These are phyloP conservation scores for Cryptocephalus primarius DNA, from an alignment of 2,888 invertebrate species.

Conservation along the genomic window DNA sequence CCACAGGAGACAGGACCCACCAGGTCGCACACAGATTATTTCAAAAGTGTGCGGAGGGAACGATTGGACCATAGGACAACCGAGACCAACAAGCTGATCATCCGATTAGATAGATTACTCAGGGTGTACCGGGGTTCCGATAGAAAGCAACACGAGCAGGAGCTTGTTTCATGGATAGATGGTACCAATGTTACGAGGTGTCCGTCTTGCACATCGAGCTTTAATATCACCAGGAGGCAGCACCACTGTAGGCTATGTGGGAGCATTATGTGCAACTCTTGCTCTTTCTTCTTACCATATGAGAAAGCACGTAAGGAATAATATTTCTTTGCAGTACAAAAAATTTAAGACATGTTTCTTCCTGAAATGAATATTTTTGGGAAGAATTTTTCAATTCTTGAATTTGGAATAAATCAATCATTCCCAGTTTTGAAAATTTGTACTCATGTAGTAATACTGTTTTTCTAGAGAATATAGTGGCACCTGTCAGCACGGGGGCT, in stretches of 20 bases:
- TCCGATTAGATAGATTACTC: slow-evolving; percentile 84
- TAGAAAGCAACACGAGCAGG: slow-evolving; percentile 62
- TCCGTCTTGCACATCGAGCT: slow-evolving; percentile 81
- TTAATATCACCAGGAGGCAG: slow-evolving; percentile 77
- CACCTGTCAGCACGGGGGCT: slow-evolving; percentile 25
- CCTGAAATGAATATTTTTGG: too few species aligned
- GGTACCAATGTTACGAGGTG: slow-evolving; percentile 84
- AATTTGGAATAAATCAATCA: too few species aligned
- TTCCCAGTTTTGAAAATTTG: too few species aligned
- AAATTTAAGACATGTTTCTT: too few species aligned
- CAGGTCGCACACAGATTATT: slow-evolving; percentile 61
- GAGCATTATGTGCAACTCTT: slow-evolving; percentile 84
- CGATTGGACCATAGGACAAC: slow-evolving; percentile 81
- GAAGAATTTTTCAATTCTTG: too few species aligned
- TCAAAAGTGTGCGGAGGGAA: slow-evolving; percentile 53
- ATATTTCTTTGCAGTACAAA: too few species aligned
- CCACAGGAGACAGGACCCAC: slow-evolving; percentile 55
- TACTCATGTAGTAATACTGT: too few species aligned
- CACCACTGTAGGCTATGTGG: slow-evolving; percentile 97
- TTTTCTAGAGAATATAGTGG: slow-evolving; percentile 30
- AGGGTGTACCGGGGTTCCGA: slow-evolving; percentile 54
- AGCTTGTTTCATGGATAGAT: slow-evolving; percentile 85
- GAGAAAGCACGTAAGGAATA: slow-evolving; percentile 59
- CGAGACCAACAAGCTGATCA: slow-evolving; percentile 91
- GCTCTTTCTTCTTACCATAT: slow-evolving; percentile 75